A percentile compares a stretch with the other conserved stretches of the same genome.
phyloP scores from a whole-genome alignment of 2,113 vertebrate genomes.

The Planiliza haematocheilus region DNA sequence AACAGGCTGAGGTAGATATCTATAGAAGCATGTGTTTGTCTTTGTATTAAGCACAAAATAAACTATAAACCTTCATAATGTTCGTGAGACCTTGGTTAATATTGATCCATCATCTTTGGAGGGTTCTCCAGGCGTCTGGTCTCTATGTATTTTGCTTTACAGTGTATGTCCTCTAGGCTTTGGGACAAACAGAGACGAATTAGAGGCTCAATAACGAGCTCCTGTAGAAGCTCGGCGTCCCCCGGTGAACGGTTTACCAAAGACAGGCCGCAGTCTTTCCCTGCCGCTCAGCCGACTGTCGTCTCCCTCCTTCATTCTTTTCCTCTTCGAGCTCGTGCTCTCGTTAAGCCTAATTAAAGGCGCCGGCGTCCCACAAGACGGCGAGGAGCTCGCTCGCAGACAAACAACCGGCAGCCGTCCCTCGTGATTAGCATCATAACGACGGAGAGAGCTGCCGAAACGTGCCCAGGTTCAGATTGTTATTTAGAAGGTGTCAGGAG shows the following conservation, averaged over 20 bases:
- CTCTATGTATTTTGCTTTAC: conserved; percentile 26
- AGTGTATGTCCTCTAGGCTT: conserved; percentile 20
- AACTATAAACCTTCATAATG: not conserved
- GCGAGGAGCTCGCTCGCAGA: conserved; percentile 60
- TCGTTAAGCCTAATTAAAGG: conserved; percentile 72
- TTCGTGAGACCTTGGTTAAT: not conserved
- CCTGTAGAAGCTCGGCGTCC: conserved; percentile 33
- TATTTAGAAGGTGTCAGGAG: conserved; percentile 28
- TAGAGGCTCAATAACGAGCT: conserved; percentile 43
- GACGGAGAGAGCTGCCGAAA: conserved; percentile 46
- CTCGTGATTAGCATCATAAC: conserved; percentile 74
- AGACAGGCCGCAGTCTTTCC: too few relatives aligned
- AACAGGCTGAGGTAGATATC: not conserved
- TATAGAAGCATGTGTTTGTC: not conserved
- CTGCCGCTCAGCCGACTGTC: not conserved
- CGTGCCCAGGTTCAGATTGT: conserved; percentile 5
- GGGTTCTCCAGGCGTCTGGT: not conserved
- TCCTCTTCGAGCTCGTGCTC: conserved; percentile 32
- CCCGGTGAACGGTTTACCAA: conserved; percentile 39
- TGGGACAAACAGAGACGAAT: conserved; percentile 26
- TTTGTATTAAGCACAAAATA: too few relatives aligned
- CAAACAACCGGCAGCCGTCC: conserved; percentile 70
- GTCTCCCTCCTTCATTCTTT: not conserved
- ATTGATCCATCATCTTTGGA: conserved; percentile 13
- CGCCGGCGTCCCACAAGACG: conserved; percentile 53